Percentiles rank a stretch among this genome's conserved stretches.
These are phyloP conservation scores for Platysteira castanea DNA, from an alignment of 2,113 vertebrate species.

Conservation along the genomic window DNA sequence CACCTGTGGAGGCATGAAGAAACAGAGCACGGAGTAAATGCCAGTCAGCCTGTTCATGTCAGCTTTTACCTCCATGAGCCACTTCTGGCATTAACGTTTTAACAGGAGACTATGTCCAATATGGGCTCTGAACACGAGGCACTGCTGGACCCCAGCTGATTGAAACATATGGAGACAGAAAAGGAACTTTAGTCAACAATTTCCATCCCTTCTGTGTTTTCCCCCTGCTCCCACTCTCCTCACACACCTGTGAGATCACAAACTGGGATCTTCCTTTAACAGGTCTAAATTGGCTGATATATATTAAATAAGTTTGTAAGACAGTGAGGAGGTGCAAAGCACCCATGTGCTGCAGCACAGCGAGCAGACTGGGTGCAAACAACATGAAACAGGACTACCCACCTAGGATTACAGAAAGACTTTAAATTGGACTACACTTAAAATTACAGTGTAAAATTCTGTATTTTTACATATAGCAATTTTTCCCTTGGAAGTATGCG, in stretches of 20 bases:
- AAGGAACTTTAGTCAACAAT: neutral
- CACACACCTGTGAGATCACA: neutral
- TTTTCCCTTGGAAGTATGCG: neutral
- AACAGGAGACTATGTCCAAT: neutral
- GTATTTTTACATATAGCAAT: neutral
- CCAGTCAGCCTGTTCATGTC: neutral
- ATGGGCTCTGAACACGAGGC: neutral
- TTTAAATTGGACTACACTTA: neutral
- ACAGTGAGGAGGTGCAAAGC: neutral
- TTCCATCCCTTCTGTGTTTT: neutral
- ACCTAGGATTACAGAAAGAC: neutral
- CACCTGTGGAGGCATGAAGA: neutral
- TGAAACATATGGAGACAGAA: neutral
- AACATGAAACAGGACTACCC: neutral
- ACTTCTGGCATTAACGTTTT: neutral
- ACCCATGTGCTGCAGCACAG: neutral
- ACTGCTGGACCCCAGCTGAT: neutral
- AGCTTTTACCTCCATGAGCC: neutral
- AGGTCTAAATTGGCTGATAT: neutral
- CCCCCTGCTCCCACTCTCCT: neutral
- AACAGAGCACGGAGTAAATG: neutral
- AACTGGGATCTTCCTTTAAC: neutral
- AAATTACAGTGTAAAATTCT: neutral
- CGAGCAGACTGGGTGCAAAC: accelerated
- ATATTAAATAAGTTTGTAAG: neutral